Conservation (phyloP, 2,888 invertebrate species). For the Noctua janthe region DNA sequence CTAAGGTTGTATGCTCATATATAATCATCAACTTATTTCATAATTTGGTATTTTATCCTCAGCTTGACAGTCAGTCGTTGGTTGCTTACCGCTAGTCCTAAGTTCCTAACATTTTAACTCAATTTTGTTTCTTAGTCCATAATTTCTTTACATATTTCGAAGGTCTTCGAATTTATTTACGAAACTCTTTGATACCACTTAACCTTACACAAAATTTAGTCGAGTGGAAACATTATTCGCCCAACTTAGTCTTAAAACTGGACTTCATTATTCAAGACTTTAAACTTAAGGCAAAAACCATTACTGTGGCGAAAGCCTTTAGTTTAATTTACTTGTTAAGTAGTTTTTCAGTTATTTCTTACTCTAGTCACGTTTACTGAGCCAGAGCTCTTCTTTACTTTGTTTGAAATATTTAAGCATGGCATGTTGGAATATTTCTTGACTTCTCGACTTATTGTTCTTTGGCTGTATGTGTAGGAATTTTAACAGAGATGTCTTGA, state of each 20-base stretch:
- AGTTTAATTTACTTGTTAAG: slow-evolving; percentile 61
- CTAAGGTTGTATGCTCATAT: too few species aligned
- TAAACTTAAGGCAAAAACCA: slow-evolving; percentile 53
- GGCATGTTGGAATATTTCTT: slow-evolving; percentile 38
- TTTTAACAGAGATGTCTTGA: neutral
- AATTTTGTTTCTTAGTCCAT: neutral
- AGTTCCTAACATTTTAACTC: neutral
- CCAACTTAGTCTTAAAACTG: slow-evolving; percentile 42
- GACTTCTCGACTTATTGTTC: slow-evolving; percentile 31
- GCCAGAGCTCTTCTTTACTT: slow-evolving; percentile 20
- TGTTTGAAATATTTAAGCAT: slow-evolving; percentile 45
- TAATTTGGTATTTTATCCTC: too few species aligned
- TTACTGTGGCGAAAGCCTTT: slow-evolving; percentile 44
- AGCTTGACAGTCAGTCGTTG: too few species aligned
- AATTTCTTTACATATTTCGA: neutral
- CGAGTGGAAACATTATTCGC: slow-evolving; percentile 46
- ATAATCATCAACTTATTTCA: too few species aligned
- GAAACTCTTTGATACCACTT: slow-evolving; percentile 42
- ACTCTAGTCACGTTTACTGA: slow-evolving; percentile 55
- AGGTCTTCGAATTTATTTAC: slow-evolving; percentile 24
- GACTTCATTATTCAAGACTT: slow-evolving; percentile 57
- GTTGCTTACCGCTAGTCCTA: too few species aligned
- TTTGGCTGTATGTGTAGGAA: slow-evolving; percentile 7
- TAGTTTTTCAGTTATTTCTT: slow-evolving; percentile 59
- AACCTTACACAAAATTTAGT: slow-evolving; percentile 41